Evolutionary conservation across 2,888 invertebrate genomes (phyloP).

Genomic region (Mythimna albipuncta): DNA sequence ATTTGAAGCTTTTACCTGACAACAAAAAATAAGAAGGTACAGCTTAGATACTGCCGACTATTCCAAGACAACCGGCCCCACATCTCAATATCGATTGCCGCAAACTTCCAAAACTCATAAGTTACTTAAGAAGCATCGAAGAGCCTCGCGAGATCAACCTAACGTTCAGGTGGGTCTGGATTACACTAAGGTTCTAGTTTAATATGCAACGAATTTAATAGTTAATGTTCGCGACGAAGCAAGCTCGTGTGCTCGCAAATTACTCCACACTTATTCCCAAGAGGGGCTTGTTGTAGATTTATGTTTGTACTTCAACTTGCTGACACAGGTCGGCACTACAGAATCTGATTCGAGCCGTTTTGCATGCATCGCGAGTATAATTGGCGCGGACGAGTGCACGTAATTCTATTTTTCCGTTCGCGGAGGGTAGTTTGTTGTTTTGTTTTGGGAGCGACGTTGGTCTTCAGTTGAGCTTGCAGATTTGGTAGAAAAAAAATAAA

Average conservation of each 20-base stretch:
- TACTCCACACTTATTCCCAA: constrained; percentile 87
- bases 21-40: not conserved
- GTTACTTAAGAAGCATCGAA: constrained; percentile 72
- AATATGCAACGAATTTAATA: constrained; percentile 91
- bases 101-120: constrained; percentile 56
- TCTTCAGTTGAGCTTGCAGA: constrained; percentile 22
- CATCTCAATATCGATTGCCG: constrained; percentile 50
- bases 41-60: constrained; percentile 3
- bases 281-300: constrained; percentile 82
- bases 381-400: constrained; percentile 57
- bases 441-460: constrained; percentile 15
- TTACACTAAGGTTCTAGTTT: constrained; percentile 86
- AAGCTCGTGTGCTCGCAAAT: constrained; percentile 86
- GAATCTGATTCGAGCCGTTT: constrained; percentile 74
- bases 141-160: constrained; percentile 71
- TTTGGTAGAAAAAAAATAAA: not conserved
- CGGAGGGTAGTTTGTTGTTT: constrained; percentile 34
- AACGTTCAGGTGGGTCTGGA: constrained; percentile 78
- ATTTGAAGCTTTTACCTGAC: no score
- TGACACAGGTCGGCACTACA: constrained; percentile 78
- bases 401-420: constrained; percentile 55
- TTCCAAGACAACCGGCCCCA: constrained; percentile 15
- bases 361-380: constrained; percentile 64
- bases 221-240: constrained; percentile 87
- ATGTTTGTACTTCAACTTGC: constrained; percentile 83